phyloP scores from a whole-genome alignment of 2,888 invertebrate genomes.

The Drosophila recens region DNA sequence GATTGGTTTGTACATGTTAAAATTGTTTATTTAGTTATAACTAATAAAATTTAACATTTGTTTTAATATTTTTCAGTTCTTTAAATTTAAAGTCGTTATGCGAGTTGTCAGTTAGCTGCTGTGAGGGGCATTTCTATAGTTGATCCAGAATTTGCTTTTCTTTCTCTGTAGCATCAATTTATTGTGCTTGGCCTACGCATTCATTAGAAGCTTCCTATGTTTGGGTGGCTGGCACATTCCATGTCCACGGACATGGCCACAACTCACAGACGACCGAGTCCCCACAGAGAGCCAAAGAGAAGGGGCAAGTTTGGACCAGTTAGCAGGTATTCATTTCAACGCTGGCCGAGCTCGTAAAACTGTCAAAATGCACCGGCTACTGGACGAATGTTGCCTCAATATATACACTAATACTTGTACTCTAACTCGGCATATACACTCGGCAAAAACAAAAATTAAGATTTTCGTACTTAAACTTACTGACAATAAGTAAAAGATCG shows the following conservation, averaged over 20 bases:
- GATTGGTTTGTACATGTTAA: no score
- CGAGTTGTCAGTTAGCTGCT: conserved; percentile 18
- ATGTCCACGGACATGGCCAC: conserved; percentile 71
- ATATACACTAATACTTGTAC: not conserved
- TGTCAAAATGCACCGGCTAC: conserved; percentile 81
- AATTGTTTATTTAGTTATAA: no score
- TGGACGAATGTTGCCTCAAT: conserved; percentile 52
- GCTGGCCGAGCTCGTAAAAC: conserved; percentile 78
- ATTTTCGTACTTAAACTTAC: no score
- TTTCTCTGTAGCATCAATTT: conserved; percentile 50
- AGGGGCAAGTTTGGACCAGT: not conserved
- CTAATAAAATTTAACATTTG: not conserved
- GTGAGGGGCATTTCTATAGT: conserved; percentile 18
- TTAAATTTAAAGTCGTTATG: not conserved
- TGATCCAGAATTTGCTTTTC: conserved; percentile 47
- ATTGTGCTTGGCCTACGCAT: conserved; percentile 61
- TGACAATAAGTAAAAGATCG: no score
- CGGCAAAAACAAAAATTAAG: no score
- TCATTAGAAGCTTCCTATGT: conserved; percentile 77
- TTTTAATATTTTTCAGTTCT: not conserved
- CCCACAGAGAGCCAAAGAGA: conserved; percentile 13
- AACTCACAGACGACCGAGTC: conserved; percentile 54
- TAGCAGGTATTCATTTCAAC: conserved; percentile 78
- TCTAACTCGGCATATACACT: conserved; percentile 6
- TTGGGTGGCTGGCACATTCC: conserved; percentile 77